phyloP scores from a whole-genome alignment of 2,888 invertebrate species.

The Platypus cylindrus region DNA sequence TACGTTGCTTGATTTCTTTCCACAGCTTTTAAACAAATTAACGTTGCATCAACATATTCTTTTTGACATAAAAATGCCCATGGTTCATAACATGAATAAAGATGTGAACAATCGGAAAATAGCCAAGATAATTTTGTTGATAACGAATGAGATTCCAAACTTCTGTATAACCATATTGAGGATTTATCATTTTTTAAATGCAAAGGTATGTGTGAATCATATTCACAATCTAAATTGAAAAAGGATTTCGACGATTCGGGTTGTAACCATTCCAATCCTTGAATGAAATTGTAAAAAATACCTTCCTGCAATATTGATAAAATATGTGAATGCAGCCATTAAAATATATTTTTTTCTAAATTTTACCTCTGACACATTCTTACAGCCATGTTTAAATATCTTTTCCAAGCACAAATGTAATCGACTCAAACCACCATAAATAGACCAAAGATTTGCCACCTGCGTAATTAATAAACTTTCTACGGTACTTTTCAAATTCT shows the following conservation, averaged over 20 bases:
- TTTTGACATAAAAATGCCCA: conserved; percentile 48
- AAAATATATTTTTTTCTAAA: neutral
- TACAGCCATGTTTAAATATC: conserved; percentile 46
- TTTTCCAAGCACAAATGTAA: conserved; percentile 41
- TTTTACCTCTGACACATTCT: conserved; percentile 14
- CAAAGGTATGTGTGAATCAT: conserved; percentile 33
- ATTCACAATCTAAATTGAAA: conserved; percentile 34
- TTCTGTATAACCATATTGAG: conserved; percentile 40
- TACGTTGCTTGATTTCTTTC: conserved; percentile 49
- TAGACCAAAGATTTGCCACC: conserved; percentile 46
- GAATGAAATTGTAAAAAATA: conserved; percentile 43
- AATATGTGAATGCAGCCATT: neutral
- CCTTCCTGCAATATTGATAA: conserved; percentile 34
- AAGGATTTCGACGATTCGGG: conserved; percentile 42
- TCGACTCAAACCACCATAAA: conserved; percentile 45
- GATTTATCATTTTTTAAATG: conserved; percentile 39
- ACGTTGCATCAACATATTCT: conserved; percentile 45
- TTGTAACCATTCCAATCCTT: conserved; percentile 47
- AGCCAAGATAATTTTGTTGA: conserved; percentile 48
- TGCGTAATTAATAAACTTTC: conserved; percentile 43
- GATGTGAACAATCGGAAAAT: conserved; percentile 47
- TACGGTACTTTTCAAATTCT: conserved; percentile 42
- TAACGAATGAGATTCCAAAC: conserved; percentile 43
- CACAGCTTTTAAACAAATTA: conserved; percentile 50
- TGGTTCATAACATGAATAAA: conserved; percentile 43